Base-by-base conservation (phyloP, 2,113 vertebrate genomes). In the Chamaea fasciata region DNA sequence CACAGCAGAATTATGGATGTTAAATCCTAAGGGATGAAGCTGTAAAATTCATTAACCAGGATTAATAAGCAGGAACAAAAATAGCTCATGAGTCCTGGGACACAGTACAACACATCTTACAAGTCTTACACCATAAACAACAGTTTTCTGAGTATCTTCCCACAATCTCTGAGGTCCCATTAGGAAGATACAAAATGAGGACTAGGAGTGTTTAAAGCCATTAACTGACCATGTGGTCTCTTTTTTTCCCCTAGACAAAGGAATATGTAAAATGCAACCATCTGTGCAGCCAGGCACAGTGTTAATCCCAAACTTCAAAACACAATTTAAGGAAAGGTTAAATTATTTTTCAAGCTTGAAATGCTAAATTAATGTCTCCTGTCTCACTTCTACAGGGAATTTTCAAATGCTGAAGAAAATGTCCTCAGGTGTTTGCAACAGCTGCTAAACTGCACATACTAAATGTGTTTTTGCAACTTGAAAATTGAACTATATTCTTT, bases 271-370 rank as follows among this genome's bases (percentile, higher is more conserved):
- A 94, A 90, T 2, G 4, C 11, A 95, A 60, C 83, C 76, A 90
- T 91, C 81, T 95, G 79, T 68, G 79, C 70, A 90, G 71, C 33
- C 47, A 84, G 71, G 55, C 90, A 88, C 5, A 56, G 55, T 46
- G 47, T 67, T 89, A 93, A 91, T 44, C 60, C 68, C 74, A 60
- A 94, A 87, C 74, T 84, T 83, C 86, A 85, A 82, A 91, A 73
- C 41, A 81, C 55, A 41, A 49, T 56, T 95, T 67, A 68, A 83
- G 44, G 77, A 94, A 91, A 94, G 74, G 64, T 93, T 93, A 83
- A 87, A 92, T 75, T 78, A 90, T 41, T 42, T 92, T 90, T 89
- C 68, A 83, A 92, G 83, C 64, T 84, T 83, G 70, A 91, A 96
- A 80, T 87, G 59, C 46, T 85, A 95, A 95, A 76, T 73, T 13